These are phyloP conservation scores for honey bee (Apis mellifera) DNA, from an alignment of 1,140 invertebrate species.

Conservation along the genomic window Amel_HAv3.1 CM009945.2:5429501-5430000, in stretches of 20 bases:
- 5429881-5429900: background rate
- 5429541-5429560: too few relatives aligned
- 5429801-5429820: background rate
- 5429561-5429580: too few relatives aligned
- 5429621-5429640: too few relatives aligned
- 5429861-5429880: background rate
- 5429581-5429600: too few relatives aligned
- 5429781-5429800: background rate
- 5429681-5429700: too few relatives aligned
- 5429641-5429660: too few relatives aligned
- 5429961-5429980: conserved; percentile 48
- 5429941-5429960: conserved; percentile 46
- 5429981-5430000: conserved; percentile 14
- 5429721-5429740: background rate
- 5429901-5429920: conserved; percentile 15
- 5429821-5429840: background rate
- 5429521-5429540: too few relatives aligned
- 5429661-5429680: too few relatives aligned
- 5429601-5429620: too few relatives aligned
- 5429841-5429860: conserved; percentile 11
- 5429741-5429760: too few relatives aligned
- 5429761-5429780: background rate
- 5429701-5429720: background rate
- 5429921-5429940: conserved; percentile 42
- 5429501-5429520: too few relatives aligned